Conservation (phyloP, 2,888 invertebrate species). For the Polydrusus cervinus region DNA sequence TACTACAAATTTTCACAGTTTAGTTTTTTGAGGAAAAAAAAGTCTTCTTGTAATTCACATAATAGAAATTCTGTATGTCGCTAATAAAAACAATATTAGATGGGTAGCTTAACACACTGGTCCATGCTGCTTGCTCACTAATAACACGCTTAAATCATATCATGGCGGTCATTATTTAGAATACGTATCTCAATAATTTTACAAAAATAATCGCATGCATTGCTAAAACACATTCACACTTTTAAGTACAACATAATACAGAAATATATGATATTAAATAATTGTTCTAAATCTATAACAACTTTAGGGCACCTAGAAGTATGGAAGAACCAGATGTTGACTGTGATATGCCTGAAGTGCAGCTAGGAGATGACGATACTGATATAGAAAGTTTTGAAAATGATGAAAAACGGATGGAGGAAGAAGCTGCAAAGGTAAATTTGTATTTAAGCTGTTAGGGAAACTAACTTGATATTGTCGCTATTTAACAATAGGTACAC, state of each 20-base stretch:
- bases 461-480: neutral
- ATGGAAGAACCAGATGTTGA: conserved; percentile 65
- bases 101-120: conserved; percentile 63
- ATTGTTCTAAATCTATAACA: neutral
- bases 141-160: conserved; percentile 58
- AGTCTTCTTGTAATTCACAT: conserved; percentile 15
- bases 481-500: neutral
- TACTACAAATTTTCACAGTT: neutral
- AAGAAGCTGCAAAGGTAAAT: conserved; percentile 71
- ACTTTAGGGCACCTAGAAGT: conserved; percentile 60
- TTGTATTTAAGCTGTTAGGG: neutral
- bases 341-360: conserved; percentile 70
- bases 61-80: conserved; percentile 49
- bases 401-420: conserved; percentile 73
- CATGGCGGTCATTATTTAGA: conserved; percentile 17
- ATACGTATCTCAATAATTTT: neutral
- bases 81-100: conserved; percentile 47
- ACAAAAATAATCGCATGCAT: conserved; percentile 8
- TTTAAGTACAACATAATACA: neutral
- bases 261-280: neutral
- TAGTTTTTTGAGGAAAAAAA: too few relatives aligned
- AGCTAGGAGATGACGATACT: conserved; percentile 67
- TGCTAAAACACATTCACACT: conserved; percentile 18
- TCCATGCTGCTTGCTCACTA: conserved; percentile 71
- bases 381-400: conserved; percentile 74